phyloP scores from a whole-genome alignment of 2,888 invertebrate species.

The Elysia crispata region DNA sequence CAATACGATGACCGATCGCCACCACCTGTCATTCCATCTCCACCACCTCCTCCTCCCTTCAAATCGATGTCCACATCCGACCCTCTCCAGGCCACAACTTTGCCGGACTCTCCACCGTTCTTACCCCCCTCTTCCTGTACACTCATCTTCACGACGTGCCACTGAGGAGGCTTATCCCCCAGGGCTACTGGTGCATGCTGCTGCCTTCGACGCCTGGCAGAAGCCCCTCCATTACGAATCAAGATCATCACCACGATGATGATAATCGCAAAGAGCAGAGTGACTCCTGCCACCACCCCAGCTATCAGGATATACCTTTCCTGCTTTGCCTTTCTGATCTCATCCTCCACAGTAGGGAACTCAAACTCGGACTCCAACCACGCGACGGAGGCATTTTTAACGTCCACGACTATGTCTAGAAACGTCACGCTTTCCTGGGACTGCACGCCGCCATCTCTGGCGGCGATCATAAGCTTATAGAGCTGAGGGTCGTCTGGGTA shows the following conservation, averaged over 20 bases:
- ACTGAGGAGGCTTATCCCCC: conserved; percentile 38
- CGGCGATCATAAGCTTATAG: conserved; percentile 92
- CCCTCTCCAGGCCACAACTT: conserved; percentile 46
- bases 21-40: background rate
- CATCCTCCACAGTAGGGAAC: conserved; percentile 18
- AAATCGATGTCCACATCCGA: conserved; percentile 48
- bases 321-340: conserved; percentile 25
- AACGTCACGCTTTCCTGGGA: conserved; percentile 70
- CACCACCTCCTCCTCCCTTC: conserved; percentile 2
- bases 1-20: background rate
- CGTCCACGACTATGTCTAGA: conserved; percentile 51
- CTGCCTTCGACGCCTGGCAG: conserved; percentile 2
- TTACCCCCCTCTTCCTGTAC: conserved; percentile 55
- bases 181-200: background rate
- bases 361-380: background rate
- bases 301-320: conserved; percentile 53
- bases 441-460: conserved; percentile 93
- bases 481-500: conserved; percentile 86
- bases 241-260: conserved; percentile 52
- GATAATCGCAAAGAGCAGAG: conserved; percentile 52
- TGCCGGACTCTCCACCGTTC: conserved; percentile 44
- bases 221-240: conserved; percentile 34
- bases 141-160: conserved; percentile 53
- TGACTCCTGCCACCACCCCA: conserved; percentile 52
- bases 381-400: conserved; percentile 53